Evolutionary conservation across 2,888 invertebrate species (phyloP).

Genomic region (Metallyticus violacea): DNA sequence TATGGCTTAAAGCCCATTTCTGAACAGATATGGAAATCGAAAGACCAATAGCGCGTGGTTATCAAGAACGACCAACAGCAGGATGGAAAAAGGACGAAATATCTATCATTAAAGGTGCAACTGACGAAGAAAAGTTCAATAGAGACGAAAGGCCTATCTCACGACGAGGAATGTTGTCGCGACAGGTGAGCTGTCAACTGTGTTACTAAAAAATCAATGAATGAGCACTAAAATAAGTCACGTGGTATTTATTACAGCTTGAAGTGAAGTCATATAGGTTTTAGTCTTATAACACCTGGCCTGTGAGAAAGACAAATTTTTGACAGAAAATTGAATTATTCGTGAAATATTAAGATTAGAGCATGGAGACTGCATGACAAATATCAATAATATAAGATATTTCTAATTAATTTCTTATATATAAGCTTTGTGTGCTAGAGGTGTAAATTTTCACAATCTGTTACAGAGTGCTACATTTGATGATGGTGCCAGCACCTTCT

Average conservation of each 20-base stretch:
- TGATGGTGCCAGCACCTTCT: constrained; percentile 23
- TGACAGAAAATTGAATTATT: neutral
- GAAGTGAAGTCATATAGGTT: neutral
- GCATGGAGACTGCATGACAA: no score
- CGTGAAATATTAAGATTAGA: neutral
- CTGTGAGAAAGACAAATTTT: neutral
- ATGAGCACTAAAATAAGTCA: neutral
- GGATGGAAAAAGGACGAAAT: constrained; percentile 33
- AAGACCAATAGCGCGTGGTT: constrained; percentile 23
- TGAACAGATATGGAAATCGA: constrained; percentile 27
- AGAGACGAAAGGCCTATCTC: constrained; percentile 29
- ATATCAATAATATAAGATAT: no score
- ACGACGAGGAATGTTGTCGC: constrained; percentile 30
- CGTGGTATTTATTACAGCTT: neutral
- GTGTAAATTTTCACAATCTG: neutral
- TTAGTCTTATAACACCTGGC: neutral
- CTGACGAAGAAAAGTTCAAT: constrained; percentile 17
- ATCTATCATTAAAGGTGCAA: constrained; percentile 26
- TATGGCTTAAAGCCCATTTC: neutral
- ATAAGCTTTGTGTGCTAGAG: neutral
- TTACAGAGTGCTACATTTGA: constrained; percentile 12
- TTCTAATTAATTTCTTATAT: no score
- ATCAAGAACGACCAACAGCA: constrained; percentile 33
- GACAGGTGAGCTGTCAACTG: constrained; percentile 21
- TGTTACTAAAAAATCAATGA: neutral